Percentiles rank a stretch among this genome's conserved stretches.
Evolutionary conservation across 2,888 invertebrate genomes (phyloP).

Genomic region (Eremobia ochroleuca): DNA sequence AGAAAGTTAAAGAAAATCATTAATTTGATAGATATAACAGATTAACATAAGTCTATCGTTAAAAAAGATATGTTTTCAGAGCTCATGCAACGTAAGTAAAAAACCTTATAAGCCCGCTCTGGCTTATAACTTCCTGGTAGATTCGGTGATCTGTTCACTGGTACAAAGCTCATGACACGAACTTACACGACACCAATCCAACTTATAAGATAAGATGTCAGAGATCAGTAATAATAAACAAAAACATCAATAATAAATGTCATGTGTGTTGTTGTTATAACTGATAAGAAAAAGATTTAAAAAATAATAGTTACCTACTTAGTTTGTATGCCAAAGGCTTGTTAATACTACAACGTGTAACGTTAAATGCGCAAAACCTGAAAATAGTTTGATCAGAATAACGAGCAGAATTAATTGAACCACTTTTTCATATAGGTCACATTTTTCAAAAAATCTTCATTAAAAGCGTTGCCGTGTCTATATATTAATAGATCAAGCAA

Average conservation of each 20-base stretch:
- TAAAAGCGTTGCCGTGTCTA: no score
- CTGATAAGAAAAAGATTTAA: background rate
- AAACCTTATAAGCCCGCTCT: no score
- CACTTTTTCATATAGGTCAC: no score
- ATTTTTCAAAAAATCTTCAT: no score
- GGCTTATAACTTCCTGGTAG: no score
- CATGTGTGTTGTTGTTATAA: background rate
- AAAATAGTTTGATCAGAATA: no score
- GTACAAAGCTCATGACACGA: background rate
- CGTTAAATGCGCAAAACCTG: no score
- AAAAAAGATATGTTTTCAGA: background rate
- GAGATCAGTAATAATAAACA: background rate
- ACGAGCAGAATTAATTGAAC: no score
- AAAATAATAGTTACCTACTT: background rate
- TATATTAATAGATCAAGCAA: no score
- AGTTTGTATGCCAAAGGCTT: background rate
- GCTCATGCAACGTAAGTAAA: background rate
- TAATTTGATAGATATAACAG: background rate
- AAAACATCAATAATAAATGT: background rate
- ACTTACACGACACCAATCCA: background rate
- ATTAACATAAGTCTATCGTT: background rate
- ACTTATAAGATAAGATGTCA: background rate
- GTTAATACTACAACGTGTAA: no score
- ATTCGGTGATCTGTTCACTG: background rate
- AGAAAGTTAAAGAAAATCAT: background rate